These are phyloP conservation scores for Prunella strophiata DNA, from an alignment of 2,797 vertebrate genomes.

Conservation along the genomic window DNA sequence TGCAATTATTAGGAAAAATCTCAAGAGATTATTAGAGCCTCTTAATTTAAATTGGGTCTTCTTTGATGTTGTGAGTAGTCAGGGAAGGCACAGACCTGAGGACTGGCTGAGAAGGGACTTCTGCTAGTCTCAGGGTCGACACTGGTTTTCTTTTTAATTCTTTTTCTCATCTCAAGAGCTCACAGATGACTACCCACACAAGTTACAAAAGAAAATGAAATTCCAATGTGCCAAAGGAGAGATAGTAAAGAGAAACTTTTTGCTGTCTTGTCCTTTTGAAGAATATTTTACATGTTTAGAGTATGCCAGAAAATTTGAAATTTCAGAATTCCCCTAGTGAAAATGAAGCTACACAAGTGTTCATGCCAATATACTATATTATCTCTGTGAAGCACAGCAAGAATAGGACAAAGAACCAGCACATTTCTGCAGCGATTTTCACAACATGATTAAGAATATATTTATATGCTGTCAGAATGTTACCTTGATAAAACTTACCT, in stretches of 20 bases:
- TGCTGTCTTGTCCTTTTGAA: not conserved
- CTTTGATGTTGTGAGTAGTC: not conserved
- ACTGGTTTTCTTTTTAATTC: not conserved
- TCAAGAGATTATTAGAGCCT: not conserved
- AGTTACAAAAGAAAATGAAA: not conserved
- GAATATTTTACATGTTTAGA: not conserved
- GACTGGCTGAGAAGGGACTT: not conserved
- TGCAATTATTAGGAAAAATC: not conserved
- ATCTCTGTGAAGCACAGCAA: not conserved
- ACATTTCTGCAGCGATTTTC: not conserved
- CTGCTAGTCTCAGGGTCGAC: not conserved
- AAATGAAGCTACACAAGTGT: not conserved
- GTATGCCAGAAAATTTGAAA: not conserved
- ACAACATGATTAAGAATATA: not conserved
- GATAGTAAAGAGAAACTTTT: not conserved
- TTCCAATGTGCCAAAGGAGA: not conserved
- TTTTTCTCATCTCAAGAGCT: not conserved
- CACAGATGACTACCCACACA: not conserved
- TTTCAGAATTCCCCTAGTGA: not conserved
- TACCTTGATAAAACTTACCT: not conserved
- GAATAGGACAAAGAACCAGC: not conserved
- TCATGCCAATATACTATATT: not conserved
- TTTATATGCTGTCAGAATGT: not conserved
- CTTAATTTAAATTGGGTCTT: not conserved
- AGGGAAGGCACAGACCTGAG: not conserved